Evolutionary conservation across 2,888 invertebrate species (phyloP).

Genomic region (Catocala fraxini): DNA sequence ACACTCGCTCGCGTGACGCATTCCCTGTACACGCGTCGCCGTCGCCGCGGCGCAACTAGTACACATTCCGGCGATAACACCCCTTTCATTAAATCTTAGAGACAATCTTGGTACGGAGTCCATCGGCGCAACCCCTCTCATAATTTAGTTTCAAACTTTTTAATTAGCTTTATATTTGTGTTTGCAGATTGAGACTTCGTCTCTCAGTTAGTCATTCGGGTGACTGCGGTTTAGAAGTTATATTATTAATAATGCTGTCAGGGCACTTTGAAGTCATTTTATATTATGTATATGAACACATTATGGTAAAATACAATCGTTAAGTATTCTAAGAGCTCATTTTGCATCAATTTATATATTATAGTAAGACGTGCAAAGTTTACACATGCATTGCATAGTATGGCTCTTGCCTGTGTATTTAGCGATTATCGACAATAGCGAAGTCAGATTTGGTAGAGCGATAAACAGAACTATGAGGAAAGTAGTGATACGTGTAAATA

Average conservation of each 20-base stretch:
- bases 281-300: constrained; percentile 8
- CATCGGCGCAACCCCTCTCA: constrained; percentile 85
- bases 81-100: constrained; percentile 81
- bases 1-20: constrained; percentile 53
- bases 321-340: neutral
- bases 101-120: constrained; percentile 83
- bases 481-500: constrained; percentile 6
- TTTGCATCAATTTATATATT: constrained; percentile 9
- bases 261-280: constrained; percentile 47
- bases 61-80: constrained; percentile 73
- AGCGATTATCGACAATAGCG: neutral
- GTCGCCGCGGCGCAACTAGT: constrained; percentile 45
- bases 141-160: constrained; percentile 88
- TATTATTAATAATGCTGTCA: constrained; percentile 77
- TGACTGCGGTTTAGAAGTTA: constrained; percentile 80
- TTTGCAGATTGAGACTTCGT: constrained; percentile 86
- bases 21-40: constrained; percentile 38
- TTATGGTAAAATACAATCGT: neutral
- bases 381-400: neutral
- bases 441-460: constrained; percentile 3
- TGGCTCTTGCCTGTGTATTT: neutral
- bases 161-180: constrained; percentile 88
- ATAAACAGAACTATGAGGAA: constrained; percentile 1
- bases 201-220: constrained; percentile 80
- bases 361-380: constrained; percentile 7